Evolutionary conservation across 2,797 vertebrate species (phyloP), one percentile per base, ranked within the genome.

Genomic region (Pangasius larnaudii): DNA sequence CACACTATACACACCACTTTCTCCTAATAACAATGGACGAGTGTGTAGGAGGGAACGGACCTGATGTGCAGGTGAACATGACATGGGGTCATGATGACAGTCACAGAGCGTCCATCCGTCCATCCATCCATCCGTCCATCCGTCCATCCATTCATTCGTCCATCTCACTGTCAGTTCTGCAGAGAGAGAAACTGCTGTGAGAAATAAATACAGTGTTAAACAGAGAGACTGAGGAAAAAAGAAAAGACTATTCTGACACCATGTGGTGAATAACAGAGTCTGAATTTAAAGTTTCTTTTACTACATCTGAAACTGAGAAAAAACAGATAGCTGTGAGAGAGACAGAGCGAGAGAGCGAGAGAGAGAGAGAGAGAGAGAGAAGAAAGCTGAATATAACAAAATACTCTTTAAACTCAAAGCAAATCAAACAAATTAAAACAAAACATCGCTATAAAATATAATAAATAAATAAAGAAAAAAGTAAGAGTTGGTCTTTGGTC

Each of bases 191-290:
- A 7, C 5, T 1, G 49, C 49, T 33, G n/a, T 19, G 33, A 59
- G 22, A 42, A 81, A 33, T 18, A 56, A 39, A 80, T 24, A 24
- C 24, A 11, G 58, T 0, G 11, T 27, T 39, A 59, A 22, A 84
- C n/a, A 51, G 42, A 84, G 82, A 67, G 42, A 67, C 16, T 11
- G 30, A 71, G 49, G 10, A 36, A 42, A 39, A 71, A 39, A 74
- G 53, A 27, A 36, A 49, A 75, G 84, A 77, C 71, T 46, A 18
- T 46, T 75, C 84, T 85, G 84, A 85, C 84, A 59, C 84, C 84
- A 77, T 75, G 84, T 85, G 84, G 84, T 56, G 49, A 59, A 69
- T 42, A 33, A 72, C 16, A n/a, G 36, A 14, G 9, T 58, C 2
- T 16, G 22, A 78, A 18, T n/a, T 77, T 7, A 36, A 36, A 13